These are phyloP conservation scores for Operophtera brumata DNA, from an alignment of 2,888 invertebrate genomes.

Conservation along the genomic window DNA sequence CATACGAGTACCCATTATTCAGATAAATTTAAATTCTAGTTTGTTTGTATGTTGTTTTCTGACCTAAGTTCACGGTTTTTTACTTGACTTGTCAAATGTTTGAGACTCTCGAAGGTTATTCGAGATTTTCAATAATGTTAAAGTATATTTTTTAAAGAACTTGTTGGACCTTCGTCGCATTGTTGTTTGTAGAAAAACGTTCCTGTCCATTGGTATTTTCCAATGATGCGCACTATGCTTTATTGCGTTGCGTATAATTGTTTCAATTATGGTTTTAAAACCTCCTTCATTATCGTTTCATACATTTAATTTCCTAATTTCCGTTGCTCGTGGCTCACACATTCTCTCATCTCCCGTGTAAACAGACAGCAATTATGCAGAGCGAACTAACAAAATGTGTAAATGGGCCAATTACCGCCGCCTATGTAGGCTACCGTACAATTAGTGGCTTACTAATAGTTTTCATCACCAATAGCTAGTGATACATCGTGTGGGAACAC, in stretches of 20 bases:
- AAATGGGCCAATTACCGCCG: constrained; percentile 79
- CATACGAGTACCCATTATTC: constrained; percentile 25
- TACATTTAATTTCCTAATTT: constrained; percentile 52
- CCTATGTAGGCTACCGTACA: constrained; percentile 76
- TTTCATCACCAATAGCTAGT: constrained; percentile 76
- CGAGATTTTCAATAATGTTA: neutral
- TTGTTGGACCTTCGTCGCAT: neutral
- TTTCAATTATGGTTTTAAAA: constrained; percentile 16
- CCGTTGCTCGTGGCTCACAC: constrained; percentile 57
- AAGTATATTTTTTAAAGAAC: neutral
- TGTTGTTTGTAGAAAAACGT: neutral
- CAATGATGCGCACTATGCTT: constrained; percentile 4
- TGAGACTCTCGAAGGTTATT: constrained; percentile 7
- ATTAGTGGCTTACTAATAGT: constrained; percentile 78
- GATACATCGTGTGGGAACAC: constrained; percentile 52
- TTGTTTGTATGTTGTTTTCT: constrained; percentile 19
- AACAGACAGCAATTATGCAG: constrained; percentile 75
- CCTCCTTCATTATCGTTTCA: constrained; percentile 26
- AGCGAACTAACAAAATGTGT: constrained; percentile 77
- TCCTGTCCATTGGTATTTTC: neutral
- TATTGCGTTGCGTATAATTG: neutral
- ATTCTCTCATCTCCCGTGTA: constrained; percentile 66
- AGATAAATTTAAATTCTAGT: constrained; percentile 16
- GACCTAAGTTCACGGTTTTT: constrained; percentile 40
- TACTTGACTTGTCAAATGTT: constrained; percentile 4